phyloP scores from a whole-genome alignment of 2,888 invertebrate species.

The Morpho helenor region DNA sequence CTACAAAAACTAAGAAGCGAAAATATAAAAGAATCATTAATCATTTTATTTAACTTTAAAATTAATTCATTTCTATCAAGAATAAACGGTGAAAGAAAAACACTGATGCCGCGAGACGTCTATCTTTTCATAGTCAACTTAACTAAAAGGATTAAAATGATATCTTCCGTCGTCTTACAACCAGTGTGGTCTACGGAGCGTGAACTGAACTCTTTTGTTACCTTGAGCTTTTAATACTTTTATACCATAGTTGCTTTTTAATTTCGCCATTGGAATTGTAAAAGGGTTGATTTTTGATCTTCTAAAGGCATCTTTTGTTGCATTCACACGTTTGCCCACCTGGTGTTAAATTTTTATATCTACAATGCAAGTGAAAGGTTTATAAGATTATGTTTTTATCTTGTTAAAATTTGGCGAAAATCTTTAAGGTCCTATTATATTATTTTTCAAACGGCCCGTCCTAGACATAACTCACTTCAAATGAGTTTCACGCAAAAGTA shows the following conservation, averaged over 20 bases:
- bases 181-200: conserved; percentile 74
- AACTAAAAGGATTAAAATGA: conserved; percentile 79
- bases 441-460: not conserved
- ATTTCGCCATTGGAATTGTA: conserved; percentile 62
- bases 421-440: not conserved
- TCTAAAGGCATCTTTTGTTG: conserved; percentile 54
- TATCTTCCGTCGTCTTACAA: conserved; percentile 75
- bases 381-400: conserved; percentile 24
- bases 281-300: conserved; percentile 74
- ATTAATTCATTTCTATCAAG: conserved; percentile 24
- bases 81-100: conserved; percentile 58
- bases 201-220: conserved; percentile 73
- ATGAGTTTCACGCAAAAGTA: too few species aligned
- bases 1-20: not conserved
- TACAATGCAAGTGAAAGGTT: conserved; percentile 32
- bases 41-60: conserved; percentile 21
- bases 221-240: conserved; percentile 77
- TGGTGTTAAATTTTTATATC: conserved; percentile 52
- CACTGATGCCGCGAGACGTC: conserved; percentile 64
- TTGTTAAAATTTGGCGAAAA: conserved; percentile 17
- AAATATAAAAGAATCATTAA: not conserved
- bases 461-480: too few species aligned
- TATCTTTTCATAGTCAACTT: conserved; percentile 78
- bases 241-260: conserved; percentile 73
- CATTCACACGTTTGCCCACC: conserved; percentile 47